phyloP scores from a whole-genome alignment of 2,888 invertebrate genomes.

The Drosophila rubida region DNA sequence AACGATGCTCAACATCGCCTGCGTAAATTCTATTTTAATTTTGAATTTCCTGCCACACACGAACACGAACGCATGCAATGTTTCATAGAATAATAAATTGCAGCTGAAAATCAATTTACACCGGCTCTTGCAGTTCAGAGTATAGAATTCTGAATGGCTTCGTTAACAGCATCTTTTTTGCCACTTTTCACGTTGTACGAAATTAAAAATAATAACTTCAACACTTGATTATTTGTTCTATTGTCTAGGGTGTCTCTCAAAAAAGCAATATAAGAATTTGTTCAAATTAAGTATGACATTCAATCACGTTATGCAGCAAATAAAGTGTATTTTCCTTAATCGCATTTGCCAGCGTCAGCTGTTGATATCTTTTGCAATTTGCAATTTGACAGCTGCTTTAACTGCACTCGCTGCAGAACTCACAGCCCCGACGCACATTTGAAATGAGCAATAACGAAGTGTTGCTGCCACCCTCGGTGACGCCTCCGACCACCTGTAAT shows the following conservation, averaged over 20 bases:
- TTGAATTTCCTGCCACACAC: constrained; percentile 24
- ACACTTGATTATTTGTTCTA: constrained; percentile 28
- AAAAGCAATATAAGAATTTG: not conserved
- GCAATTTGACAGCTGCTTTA: constrained; percentile 47
- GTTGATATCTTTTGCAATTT: constrained; percentile 45
- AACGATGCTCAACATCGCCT: constrained; percentile 20
- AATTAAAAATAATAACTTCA: constrained; percentile 62
- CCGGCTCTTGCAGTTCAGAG: constrained; percentile 25
- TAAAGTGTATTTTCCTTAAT: constrained; percentile 15
- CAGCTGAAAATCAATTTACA: constrained; percentile 65
- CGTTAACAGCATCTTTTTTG: constrained; percentile 2
- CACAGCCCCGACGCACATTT: constrained; percentile 35
- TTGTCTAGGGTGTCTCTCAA: not conserved
- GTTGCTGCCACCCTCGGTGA: constrained; percentile 21
- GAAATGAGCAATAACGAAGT: constrained; percentile 65
- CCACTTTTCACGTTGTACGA: constrained; percentile 39
- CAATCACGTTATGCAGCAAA: constrained; percentile 21
- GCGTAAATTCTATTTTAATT: constrained; percentile 62
- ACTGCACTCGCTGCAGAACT: constrained; percentile 37
- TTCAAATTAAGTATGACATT: not conserved
- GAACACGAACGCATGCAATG: constrained; percentile 12
- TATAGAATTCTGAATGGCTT: constrained; percentile 9
- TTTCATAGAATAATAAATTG: constrained; percentile 62
- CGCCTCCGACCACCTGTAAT: constrained; percentile 17
- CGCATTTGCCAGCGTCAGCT: constrained; percentile 45